Evolutionary conservation across 2,113 vertebrate genomes (phyloP).

Genomic region (Sinocyclocheilus grahami): DNA sequence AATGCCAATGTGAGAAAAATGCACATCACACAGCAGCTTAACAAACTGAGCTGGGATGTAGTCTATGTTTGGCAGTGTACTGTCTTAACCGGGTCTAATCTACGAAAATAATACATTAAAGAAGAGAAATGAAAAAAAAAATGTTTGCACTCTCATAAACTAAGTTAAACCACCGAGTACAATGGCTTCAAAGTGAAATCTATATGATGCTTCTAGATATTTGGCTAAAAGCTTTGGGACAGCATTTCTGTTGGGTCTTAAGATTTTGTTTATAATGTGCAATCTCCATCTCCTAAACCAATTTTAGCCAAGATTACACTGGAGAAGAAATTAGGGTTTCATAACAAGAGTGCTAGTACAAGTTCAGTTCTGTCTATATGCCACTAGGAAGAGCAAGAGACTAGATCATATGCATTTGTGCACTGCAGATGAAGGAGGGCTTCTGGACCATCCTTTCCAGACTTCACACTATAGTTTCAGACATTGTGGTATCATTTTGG

Average conservation of each 20-base stretch:
- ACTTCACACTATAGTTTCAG: conserved; percentile 1
- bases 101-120: not conserved
- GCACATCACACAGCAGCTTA: not conserved
- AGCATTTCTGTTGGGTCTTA: not conserved
- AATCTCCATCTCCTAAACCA: not conserved
- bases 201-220: not conserved
- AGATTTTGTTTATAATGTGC: not conserved
- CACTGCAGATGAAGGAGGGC: not conserved
- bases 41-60: not conserved
- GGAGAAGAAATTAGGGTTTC: not conserved
- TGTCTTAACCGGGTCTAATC: conserved; percentile 21
- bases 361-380: not conserved
- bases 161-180: not conserved
- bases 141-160: not conserved
- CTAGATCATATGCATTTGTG: not conserved
- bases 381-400: conserved; percentile 14
- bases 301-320: not conserved
- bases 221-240: conserved; percentile 47
- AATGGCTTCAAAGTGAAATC: not conserved
- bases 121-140: not conserved
- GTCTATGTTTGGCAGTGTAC: conserved; percentile 38
- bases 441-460: not conserved
- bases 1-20: conserved; percentile 7
- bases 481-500: not conserved
- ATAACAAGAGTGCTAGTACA: not conserved